Evolutionary conservation across 2,888 invertebrate species (phyloP).

Genomic region (Auanema freiburgensis): DNA sequence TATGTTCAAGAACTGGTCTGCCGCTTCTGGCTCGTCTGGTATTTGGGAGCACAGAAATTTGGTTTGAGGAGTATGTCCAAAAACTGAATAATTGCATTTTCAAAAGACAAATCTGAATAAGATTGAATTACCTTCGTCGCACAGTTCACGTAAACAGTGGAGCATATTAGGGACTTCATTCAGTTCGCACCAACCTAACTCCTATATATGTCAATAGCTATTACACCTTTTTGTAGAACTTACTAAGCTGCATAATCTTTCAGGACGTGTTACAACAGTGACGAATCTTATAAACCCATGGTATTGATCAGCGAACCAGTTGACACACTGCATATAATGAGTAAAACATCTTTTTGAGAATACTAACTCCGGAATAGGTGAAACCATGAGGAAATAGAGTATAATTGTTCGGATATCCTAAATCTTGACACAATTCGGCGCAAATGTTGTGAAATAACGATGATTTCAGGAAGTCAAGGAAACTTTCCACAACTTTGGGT

Average conservation of each 20-base stretch:
- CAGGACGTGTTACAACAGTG: slow-evolving; percentile 31
- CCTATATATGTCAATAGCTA: slow-evolving; percentile 15
- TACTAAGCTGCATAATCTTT: slow-evolving; percentile 35
- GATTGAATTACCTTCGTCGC: slow-evolving; percentile 37
- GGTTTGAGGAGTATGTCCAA: slow-evolving; percentile 30
- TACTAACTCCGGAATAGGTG: slow-evolving; percentile 28
- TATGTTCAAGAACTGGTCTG: slow-evolving; percentile 38
- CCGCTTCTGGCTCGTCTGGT: slow-evolving; percentile 29
- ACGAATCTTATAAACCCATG: slow-evolving; percentile 27
- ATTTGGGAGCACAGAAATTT: slow-evolving; percentile 37
- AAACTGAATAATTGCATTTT: slow-evolving; percentile 24
- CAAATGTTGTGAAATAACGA: slow-evolving; percentile 41
- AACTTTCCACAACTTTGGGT: slow-evolving; percentile 15
- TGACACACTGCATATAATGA: slow-evolving; percentile 29
- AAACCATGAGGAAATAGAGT: slow-evolving; percentile 33
- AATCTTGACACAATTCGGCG: slow-evolving; percentile 33
- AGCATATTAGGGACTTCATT: slow-evolving; percentile 45
- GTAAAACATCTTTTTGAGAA: neutral
- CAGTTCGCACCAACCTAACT: slow-evolving; percentile 46
- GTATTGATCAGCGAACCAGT: slow-evolving; percentile 25
- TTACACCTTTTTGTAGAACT: too few species aligned
- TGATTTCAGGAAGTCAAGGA: slow-evolving; percentile 25
- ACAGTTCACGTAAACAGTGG: slow-evolving; percentile 45
- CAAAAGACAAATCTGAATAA: too few species aligned
- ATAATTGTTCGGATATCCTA: slow-evolving; percentile 11